Evolutionary conservation across 2,797 vertebrate genomes (phyloP).

Genomic region (Loriculus beryllinus): DNA sequence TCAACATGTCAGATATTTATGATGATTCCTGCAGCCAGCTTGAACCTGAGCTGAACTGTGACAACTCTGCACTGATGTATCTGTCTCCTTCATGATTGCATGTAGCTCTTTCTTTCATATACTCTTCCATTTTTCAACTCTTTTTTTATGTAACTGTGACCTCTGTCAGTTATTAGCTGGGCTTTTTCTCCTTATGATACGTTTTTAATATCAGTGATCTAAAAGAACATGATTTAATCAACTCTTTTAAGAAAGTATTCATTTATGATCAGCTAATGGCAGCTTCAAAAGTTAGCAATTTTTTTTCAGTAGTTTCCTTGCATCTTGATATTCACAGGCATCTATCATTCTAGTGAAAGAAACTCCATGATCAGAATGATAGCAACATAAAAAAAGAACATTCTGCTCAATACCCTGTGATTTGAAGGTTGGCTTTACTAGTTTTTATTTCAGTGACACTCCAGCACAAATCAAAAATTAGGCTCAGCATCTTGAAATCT

Average conservation of each 20-base stretch:
- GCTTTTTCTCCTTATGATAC: background rate
- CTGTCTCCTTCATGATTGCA: constrained; percentile 29
- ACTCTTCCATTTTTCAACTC: constrained; percentile 34
- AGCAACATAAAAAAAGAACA: background rate
- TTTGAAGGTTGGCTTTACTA: background rate
- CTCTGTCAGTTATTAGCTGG: background rate
- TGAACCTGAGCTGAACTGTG: constrained; percentile 57
- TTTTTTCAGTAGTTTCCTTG: background rate
- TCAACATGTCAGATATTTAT: constrained; percentile 47
- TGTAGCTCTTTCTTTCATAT: background rate
- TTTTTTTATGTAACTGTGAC: constrained; percentile 23
- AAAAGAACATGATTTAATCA: constrained; percentile 10
- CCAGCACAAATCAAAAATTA: background rate
- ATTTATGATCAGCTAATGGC: background rate
- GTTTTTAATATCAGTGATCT: constrained; percentile 5
- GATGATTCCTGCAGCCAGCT: constrained; percentile 31
- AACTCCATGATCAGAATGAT: background rate
- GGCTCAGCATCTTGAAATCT: background rate
- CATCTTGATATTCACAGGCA: background rate
- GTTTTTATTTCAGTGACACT: background rate
- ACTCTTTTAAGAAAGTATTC: background rate
- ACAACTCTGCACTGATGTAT: constrained; percentile 31
- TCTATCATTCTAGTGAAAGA: background rate
- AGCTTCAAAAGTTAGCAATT: background rate
- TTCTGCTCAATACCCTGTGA: background rate